Base-by-base conservation (phyloP, 2,113 vertebrate genomes). In the Tympanuchus pallidicinctus region DNA sequence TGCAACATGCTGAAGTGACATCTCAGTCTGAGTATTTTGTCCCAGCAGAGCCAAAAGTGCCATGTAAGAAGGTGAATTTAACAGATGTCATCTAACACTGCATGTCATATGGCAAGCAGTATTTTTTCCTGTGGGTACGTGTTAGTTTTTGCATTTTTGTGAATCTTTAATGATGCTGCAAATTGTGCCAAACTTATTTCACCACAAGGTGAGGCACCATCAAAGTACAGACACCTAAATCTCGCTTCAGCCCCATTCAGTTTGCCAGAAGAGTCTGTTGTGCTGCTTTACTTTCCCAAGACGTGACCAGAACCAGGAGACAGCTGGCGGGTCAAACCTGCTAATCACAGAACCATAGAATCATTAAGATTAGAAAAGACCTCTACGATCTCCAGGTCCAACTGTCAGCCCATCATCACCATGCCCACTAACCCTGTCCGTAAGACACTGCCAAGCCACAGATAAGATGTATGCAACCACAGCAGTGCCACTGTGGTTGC, bases 41-140 rank as follows among this genome's bases (percentile, higher is more conserved):
- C 54, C n/a, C 48, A 65, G 73, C 79, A 82, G 88, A 85, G 74
- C 80, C 82, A 69, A 90, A 88, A 74, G 0, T 20, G 25, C 59
- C 52, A 56, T 67, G 86, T 91, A n/a, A 69, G 89, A 82, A 85
- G 91, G 92, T 85, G 89, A 87, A 73, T 70, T 66, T 85, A 73
- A 87, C 78, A 79, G 54, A 76, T 90, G 91, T 70, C 95, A 78
- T 20, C 21, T 2, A 0, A 32, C 4, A 56, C 59, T 70, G 75
- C 22, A 47, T 8, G n/a, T 28, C 86, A 54, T 13, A 24, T 28
- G 32, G 66, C 54, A 9, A 73, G 24, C 0, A 0, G 60, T 20
- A 25, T 86, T 86, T 16, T 19, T 3, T 0, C 8, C 5, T 8
- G 2, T 1, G 74, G 38, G 16, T 18, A 13, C 13, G 20, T 0